Percentiles rank a stretch among this genome's conserved stretches.
Conservation (phyloP, 2,888 invertebrate species). For the Erynnis tages region DNA sequence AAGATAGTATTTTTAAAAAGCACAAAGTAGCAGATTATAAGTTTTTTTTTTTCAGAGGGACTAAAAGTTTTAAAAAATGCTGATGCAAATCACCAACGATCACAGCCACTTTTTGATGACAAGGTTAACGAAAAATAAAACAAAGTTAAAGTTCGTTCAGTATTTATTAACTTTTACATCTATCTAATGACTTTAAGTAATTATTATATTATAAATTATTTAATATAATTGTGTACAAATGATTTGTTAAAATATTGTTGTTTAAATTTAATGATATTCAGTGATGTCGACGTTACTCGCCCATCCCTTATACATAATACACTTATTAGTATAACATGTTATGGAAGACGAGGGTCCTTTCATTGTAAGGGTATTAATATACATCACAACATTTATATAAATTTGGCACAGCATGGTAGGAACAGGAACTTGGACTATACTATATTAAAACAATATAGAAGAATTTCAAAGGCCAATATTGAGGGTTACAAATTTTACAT, state of each 20-base stretch:
- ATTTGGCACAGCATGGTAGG: conserved; percentile 72
- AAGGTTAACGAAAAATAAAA: conserved; percentile 50
- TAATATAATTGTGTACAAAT: conserved; percentile 71
- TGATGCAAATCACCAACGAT: conserved; percentile 49
- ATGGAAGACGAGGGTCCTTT: conserved; percentile 74
- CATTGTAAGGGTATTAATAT: conserved; percentile 44
- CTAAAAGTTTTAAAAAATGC: conserved; percentile 62
- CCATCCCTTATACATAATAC: conserved; percentile 38
- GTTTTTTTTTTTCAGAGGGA: conserved; percentile 60
- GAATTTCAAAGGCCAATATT: conserved; percentile 11
- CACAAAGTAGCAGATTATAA: no score
- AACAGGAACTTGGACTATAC: conserved; percentile 54
- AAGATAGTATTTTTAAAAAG: no score
- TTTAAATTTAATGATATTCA: conserved; percentile 52
- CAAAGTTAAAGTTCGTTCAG: conserved; percentile 52
- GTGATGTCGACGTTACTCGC: conserved; percentile 30
- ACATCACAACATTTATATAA: conserved; percentile 44
- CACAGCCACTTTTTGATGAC: conserved; percentile 60
- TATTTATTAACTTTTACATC: conserved; percentile 73
- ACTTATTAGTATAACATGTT: conserved; percentile 49
- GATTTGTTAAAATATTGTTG: conserved; percentile 45
- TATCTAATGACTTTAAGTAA: conserved; percentile 66
- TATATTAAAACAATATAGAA: conserved; percentile 14
- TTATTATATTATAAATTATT: conserved; percentile 73
- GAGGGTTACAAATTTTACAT: neutral